phyloP scores from a whole-genome alignment of 2,797 vertebrate genomes.

The Dicrostonyx torquatus region DNA sequence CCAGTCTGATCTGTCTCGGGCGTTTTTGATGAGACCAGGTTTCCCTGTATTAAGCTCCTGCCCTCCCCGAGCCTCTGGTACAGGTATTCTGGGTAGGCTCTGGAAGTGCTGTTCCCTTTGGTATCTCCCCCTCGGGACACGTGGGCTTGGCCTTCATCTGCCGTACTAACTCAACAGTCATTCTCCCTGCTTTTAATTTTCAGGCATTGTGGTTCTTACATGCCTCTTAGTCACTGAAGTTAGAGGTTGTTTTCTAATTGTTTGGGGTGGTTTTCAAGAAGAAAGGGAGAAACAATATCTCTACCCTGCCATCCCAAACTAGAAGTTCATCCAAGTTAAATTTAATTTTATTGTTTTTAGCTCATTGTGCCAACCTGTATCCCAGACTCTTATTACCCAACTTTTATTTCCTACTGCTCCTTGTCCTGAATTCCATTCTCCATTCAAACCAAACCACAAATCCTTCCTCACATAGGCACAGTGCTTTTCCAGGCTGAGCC shows the following conservation, averaged over 20 bases:
- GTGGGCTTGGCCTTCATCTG: background rate
- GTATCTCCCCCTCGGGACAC: background rate
- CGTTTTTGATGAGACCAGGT: background rate
- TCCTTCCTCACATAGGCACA: background rate
- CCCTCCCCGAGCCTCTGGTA: background rate
- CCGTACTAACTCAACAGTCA: conserved; percentile 5
- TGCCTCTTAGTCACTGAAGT: conserved; percentile 52
- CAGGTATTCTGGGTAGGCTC: background rate
- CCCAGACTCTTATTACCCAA: conserved; percentile 68
- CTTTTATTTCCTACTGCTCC: conserved; percentile 56
- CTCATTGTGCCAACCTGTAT: conserved; percentile 68
- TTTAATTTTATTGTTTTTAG: conserved; percentile 70
- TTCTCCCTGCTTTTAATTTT: conserved; percentile 58
- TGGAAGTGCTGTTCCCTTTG: background rate
- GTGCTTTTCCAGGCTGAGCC: conserved; percentile 47
- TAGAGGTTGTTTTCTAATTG: conserved; percentile 49
- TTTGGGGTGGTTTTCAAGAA: conserved; percentile 62
- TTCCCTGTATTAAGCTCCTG: background rate
- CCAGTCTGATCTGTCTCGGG: background rate
- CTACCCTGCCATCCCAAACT: conserved; percentile 52
- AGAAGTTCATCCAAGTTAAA: conserved; percentile 66
- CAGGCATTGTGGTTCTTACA: conserved; percentile 15
- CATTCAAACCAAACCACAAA: conserved; percentile 66
- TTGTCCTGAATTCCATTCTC: conserved; percentile 64
- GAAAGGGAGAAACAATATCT: conserved; percentile 33